Evolutionary conservation across 2,797 vertebrate genomes (phyloP).

Genomic region (Falco novaeseelandiae): DNA sequence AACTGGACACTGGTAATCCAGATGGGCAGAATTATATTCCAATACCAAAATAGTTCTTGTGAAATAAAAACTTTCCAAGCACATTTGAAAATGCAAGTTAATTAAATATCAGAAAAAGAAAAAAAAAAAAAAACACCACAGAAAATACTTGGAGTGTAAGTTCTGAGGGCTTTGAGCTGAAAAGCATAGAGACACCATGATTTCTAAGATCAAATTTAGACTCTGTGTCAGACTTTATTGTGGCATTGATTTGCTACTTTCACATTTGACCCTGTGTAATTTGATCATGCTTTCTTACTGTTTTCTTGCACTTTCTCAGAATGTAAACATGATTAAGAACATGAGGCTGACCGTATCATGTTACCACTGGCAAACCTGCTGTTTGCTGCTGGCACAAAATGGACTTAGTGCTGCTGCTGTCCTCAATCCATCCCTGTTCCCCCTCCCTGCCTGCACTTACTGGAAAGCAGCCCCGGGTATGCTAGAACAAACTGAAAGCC

Average conservation of each 20-base stretch:
- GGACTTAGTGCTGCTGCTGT: neutral
- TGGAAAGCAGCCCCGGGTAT: neutral
- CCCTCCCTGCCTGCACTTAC: fast-evolving
- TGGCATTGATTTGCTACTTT: neutral
- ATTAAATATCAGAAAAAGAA: neutral
- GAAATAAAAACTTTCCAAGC: neutral
- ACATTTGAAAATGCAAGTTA: neutral
- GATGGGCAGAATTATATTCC: neutral
- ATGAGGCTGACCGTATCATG: neutral
- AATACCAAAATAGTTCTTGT: neutral
- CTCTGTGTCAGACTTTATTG: neutral
- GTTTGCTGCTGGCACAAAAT: neutral
- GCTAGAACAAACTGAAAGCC: neutral
- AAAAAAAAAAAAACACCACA: no score
- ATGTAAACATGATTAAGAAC: neutral
- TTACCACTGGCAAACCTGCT: neutral
- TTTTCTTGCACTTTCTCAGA: neutral
- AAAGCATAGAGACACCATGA: neutral
- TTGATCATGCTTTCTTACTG: neutral
- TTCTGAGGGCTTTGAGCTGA: neutral
- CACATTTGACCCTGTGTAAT: neutral
- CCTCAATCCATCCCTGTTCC: neutral
- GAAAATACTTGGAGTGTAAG: neutral
- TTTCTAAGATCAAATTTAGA: neutral
- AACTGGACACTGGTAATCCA: neutral